Evolutionary conservation across 2,888 invertebrate species (phyloP).

Genomic region (Thereva unica): DNA sequence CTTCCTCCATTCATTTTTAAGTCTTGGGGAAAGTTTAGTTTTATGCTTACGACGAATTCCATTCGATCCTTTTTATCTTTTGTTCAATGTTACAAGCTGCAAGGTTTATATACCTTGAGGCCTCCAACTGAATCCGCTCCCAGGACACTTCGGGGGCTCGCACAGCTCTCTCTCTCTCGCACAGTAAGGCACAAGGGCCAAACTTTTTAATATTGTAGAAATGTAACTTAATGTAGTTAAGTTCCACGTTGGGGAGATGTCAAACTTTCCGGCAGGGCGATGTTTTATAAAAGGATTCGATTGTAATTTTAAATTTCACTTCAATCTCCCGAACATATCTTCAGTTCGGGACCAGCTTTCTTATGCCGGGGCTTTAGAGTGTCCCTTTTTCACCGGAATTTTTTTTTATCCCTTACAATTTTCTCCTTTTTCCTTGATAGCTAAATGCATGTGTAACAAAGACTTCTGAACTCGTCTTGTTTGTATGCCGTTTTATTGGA

Average conservation of each 20-base stretch:
- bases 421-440: conserved; percentile 14
- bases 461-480: conserved; percentile 6
- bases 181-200: conserved; percentile 8
- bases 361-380: no score
- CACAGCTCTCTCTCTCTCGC: neutral
- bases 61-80: conserved; percentile 22
- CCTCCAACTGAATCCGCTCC: conserved; percentile 6
- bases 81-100: conserved; percentile 23
- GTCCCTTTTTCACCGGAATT: neutral
- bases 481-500: neutral
- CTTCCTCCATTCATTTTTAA: conserved; percentile 21
- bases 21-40: conserved; percentile 25
- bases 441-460: conserved; percentile 1
- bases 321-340: conserved; percentile 19
- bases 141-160: conserved; percentile 8
- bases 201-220: conserved; percentile 36
- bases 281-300: conserved; percentile 34
- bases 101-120: conserved; percentile 23
- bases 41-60: conserved; percentile 30
- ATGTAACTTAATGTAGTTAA: conserved; percentile 33
- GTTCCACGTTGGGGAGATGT: conserved; percentile 29
- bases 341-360: conserved; percentile 23
- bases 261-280: conserved; percentile 30
- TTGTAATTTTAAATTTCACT: conserved; percentile 35
- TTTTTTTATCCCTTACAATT: conserved; percentile 11